Base-by-base conservation (phyloP, 2,797 vertebrate species). In the Notolepis coatsorum region DNA sequence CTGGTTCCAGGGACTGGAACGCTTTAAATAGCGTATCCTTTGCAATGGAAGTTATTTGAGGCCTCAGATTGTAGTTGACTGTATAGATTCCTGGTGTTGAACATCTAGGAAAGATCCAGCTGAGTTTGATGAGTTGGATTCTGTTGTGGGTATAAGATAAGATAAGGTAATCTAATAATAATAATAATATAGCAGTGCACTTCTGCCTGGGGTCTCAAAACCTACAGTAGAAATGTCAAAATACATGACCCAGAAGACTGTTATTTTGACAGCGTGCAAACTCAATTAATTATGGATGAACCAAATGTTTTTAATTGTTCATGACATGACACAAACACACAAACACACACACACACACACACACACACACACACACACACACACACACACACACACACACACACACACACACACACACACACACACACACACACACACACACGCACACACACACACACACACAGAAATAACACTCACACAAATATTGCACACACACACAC, bases 401-500 rank as follows among this genome's bases (percentile, higher is more conserved):
- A 17, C 54, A 47, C 50, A 52, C 63, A 68, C 67, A 59, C 51
- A 38, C 21, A 35, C 61, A 68, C 56, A 68, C 58, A 63, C 15
- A 25, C 63, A n/a, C 65, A 63, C 39, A 72, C 15, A 28, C 31
- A 20, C 17, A 46, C 41, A 45, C 17, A 58, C 41, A 58, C 13
- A 27, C 24, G 25, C 30, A 45, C 18, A 33, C 15, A 30, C 41
- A 23, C 56, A 33, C 42, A 48, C 45, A 67, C 21, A 68, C 27
- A 38, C n/a, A n/a, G n/a, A n/a, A n/a, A n/a, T n/a, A n/a, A n/a
- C n/a, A n/a, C n/a, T n/a, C n/a, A n/a, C n/a, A n/a, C n/a, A n/a
- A n/a, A n/a, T n/a, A n/a, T n/a, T n/a, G n/a, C n/a, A n/a, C n/a
- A n/a, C n/a, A n/a, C n/a, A n/a, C n/a, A n/a, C n/a, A n/a, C n/a